A percentile compares a stretch with the other conserved stretches of the same genome.
phyloP scores from a whole-genome alignment of 2,113 vertebrate species.

The Dolichallabes microphthalmus region DNA sequence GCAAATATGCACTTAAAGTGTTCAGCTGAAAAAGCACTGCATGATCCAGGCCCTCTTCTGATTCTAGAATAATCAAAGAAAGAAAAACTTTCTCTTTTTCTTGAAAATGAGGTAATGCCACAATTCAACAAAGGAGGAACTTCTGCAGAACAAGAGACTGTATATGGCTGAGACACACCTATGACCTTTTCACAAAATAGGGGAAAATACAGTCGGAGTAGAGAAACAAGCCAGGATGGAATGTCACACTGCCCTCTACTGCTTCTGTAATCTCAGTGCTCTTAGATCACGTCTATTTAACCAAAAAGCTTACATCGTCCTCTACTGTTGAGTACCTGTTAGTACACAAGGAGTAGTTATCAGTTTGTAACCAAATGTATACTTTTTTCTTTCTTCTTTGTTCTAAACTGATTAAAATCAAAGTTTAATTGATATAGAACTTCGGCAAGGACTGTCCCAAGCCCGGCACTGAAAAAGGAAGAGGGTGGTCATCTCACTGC shows the following conservation, averaged over 20 bases:
- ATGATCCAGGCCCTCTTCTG: neutral
- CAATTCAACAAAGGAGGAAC: too few species aligned
- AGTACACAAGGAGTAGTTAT: neutral
- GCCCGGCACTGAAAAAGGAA: too few species aligned
- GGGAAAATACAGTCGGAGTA: neutral
- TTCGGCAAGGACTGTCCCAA: too few species aligned
- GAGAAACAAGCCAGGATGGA: neutral
- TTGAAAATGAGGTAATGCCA: too few species aligned
- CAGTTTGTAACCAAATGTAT: neutral
- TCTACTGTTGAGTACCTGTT: constrained; percentile 35
- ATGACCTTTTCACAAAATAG: neutral
- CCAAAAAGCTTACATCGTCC: constrained; percentile 23
- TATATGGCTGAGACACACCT: neutral
- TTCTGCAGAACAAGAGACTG: neutral
- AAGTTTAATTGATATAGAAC: neutral
- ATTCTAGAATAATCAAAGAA: neutral
- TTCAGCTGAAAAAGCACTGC: neutral
- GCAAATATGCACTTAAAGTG: neutral
- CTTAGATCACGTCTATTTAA: neutral
- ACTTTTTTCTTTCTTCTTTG: neutral
- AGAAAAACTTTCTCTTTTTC: too few species aligned
- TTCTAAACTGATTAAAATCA: neutral
- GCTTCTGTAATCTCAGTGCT: neutral
- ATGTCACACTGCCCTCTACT: neutral
- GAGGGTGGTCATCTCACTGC: too few species aligned